Evolutionary conservation across 2,797 vertebrate genomes (phyloP).

Genomic region (Coluber constrictor): DNA sequence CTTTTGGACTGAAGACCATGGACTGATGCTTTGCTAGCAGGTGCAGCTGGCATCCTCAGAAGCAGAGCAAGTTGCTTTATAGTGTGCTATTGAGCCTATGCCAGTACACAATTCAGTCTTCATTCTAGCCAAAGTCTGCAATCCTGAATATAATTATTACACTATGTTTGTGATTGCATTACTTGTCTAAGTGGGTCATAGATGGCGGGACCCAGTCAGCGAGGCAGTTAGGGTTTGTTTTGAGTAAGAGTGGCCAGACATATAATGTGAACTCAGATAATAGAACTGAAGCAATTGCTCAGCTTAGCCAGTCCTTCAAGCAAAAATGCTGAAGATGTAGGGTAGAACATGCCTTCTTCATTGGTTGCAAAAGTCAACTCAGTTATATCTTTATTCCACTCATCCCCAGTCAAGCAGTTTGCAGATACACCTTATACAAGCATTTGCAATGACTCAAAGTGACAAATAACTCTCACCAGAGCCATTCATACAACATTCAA

Average conservation of each 20-base stretch:
- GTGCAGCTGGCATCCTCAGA: not conserved
- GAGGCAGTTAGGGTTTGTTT: not conserved
- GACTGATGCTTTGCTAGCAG: not conserved
- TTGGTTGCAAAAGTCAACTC: not conserved
- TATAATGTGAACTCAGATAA: not conserved
- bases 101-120: not conserved
- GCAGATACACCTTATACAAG: not conserved
- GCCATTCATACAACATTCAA: not conserved
- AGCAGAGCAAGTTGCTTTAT: not conserved
- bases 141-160: not conserved
- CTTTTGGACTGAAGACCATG: not conserved
- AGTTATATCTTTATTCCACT: not conserved
- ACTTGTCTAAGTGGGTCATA: not conserved
- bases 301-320: not conserved
- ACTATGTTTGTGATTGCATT: not conserved
- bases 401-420: not conserved
- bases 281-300: not conserved
- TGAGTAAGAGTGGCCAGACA: not conserved
- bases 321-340: not conserved
- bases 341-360: not conserved
- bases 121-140: not conserved
- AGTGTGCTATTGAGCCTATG: not conserved
- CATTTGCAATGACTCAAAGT: not conserved
- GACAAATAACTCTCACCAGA: not conserved
- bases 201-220: too few species aligned